phyloP scores from a whole-genome alignment of 2,888 invertebrate species.

The Toxonevra muliebris region DNA sequence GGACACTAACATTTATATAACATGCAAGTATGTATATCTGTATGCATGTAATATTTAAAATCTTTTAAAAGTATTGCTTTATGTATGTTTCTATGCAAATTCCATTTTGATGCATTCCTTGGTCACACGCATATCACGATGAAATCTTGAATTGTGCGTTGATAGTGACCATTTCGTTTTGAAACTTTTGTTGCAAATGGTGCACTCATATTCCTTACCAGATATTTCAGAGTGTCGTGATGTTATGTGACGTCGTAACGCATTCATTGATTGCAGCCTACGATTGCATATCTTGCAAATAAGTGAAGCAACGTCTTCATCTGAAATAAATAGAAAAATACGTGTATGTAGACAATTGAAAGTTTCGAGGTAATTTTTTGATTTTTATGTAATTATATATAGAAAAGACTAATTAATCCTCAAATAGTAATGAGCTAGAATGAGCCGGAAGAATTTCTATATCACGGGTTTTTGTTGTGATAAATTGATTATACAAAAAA shows the following conservation, averaged over 20 bases:
- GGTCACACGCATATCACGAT: conserved; percentile 55
- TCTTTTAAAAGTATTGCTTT: too few relatives aligned
- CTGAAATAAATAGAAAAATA: conserved; percentile 8
- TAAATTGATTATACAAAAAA: too few relatives aligned
- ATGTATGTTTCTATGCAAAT: conserved; percentile 33
- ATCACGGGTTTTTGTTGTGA: too few relatives aligned
- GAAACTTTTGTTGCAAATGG: conserved; percentile 60
- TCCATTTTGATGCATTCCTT: conserved; percentile 61
- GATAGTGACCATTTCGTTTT: conserved; percentile 65
- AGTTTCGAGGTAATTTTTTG: neutral
- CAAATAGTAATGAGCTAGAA: too few relatives aligned
- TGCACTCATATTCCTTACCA: conserved; percentile 58
- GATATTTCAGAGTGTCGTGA: conserved; percentile 60
- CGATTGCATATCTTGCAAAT: conserved; percentile 59
- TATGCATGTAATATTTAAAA: too few relatives aligned
- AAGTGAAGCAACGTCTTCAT: conserved; percentile 42
- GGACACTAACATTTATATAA: too few relatives aligned
- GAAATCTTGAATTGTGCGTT: conserved; percentile 64
- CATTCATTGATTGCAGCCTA: conserved; percentile 59
- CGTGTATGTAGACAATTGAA: neutral
- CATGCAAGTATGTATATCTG: too few relatives aligned
- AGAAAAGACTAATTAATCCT: too few relatives aligned
- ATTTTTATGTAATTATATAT: too few relatives aligned
- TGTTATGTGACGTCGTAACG: conserved; percentile 60
- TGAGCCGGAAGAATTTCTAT: too few relatives aligned